Base-by-base conservation (phyloP, 1,140 invertebrate genomes). In the Ips nitidus region DNA sequence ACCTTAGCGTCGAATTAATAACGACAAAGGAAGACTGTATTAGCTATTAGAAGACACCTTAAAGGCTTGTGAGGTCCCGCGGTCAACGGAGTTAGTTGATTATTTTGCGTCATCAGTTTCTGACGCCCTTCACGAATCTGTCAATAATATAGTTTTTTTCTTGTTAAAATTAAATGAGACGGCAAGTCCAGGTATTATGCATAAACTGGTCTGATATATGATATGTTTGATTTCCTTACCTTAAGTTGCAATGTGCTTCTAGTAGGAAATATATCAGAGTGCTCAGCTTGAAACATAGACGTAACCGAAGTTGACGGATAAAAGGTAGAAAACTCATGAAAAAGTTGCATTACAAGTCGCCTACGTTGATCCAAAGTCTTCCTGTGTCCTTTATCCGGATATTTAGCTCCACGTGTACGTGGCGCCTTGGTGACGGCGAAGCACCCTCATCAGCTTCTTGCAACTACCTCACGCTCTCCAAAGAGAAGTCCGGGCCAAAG, bases 91-190 rank as follows among this genome's bases (percentile, higher is more conserved):
- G 89, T 90, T n/a, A 84, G 84, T 45, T 56, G 68, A 42, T 64
- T 70, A 45, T 82, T 81, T 75, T 89, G 86, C 42, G 93, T 92
- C 90, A 97, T 96, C 68, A 97, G 80, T 80, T 98, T 98, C 81
- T 99, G 97, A 2, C 97, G 86, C 68, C 99, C 97, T 84, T 99
- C 97, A 52, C 97, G 87, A 70, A 99, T 98, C 83, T 69, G 22
- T 22, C 22, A 22, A 22, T 22, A 22, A 22, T 22, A 22, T 22
- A 22, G 22, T 22, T 22, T 22, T 22, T 22, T 22, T 22, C 22
- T 22, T 22, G 22, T 22, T 22, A 22, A 22, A 22, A 22, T 22
- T 22, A 22, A 22, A 22, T 22, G 22, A 22, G 22, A 22, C 22
- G 22, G 22, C 22, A 22, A 22, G 22, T 22, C 22, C 22, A 22